Percentiles rank a stretch among this genome's conserved stretches.
phyloP scores from a whole-genome alignment of 2,888 invertebrate genomes.

The Drosophila austrosaltans region DNA sequence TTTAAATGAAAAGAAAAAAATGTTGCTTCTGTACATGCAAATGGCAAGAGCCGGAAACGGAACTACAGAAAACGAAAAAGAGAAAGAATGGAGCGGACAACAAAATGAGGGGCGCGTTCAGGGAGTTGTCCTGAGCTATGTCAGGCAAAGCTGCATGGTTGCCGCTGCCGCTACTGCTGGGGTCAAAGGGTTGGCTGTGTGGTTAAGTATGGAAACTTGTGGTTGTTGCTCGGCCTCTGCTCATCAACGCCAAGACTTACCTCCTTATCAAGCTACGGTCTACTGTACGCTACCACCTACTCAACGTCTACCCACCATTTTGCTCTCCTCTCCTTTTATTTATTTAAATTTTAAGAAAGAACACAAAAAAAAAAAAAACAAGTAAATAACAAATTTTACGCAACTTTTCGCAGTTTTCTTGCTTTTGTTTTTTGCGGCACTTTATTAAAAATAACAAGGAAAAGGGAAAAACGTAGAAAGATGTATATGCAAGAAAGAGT shows the following conservation, averaged over 20 bases:
- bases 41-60: slow-evolving; percentile 77
- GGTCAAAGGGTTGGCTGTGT: slow-evolving; percentile 23
- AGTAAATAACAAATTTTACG: slow-evolving; percentile 77
- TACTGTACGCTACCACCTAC: slow-evolving; percentile 24
- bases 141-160: slow-evolving; percentile 73
- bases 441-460: slow-evolving; percentile 71
- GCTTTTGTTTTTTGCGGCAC: slow-evolving; percentile 47
- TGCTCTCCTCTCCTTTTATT: slow-evolving; percentile 52
- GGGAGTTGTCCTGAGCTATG: slow-evolving; percentile 23
- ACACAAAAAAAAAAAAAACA: slow-evolving; percentile 23
- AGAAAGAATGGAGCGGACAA: not conserved
- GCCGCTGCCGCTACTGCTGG: slow-evolving; percentile 42
- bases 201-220: slow-evolving; percentile 45
- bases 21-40: slow-evolving; percentile 64
- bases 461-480: slow-evolving; percentile 24
- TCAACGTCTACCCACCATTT: not conserved
- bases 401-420: slow-evolving; percentile 58
- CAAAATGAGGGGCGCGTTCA: slow-evolving; percentile 2
- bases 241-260: slow-evolving; percentile 60
- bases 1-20: slow-evolving; percentile 70
- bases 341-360: slow-evolving; percentile 67
- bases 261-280: not conserved
- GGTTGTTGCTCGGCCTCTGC: slow-evolving; percentile 49
- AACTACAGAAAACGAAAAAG: slow-evolving; percentile 51
- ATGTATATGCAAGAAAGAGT: slow-evolving; percentile 49